Percentiles rank a stretch among this genome's conserved stretches.
Conservation (phyloP, 1,140 invertebrate species). For the Drosophila equinoxialis region DNA sequence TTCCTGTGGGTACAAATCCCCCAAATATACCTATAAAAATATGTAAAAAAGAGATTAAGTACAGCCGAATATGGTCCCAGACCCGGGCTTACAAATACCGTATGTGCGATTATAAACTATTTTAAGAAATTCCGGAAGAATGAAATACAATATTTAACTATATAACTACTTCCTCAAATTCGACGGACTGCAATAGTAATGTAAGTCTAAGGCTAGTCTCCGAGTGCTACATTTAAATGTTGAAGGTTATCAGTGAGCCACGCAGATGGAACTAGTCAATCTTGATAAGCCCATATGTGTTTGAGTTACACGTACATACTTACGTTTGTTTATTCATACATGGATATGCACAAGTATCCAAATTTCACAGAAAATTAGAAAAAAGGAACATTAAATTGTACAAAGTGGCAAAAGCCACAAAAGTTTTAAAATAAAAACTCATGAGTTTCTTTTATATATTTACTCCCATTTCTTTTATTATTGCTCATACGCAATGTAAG, state of each 20-base stretch:
- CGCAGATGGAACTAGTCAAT: no score
- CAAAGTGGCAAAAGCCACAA: background rate
- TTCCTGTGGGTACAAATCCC: no score
- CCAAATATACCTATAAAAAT: background rate
- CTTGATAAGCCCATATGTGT: no score
- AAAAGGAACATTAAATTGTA: background rate
- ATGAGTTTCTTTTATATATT: background rate
- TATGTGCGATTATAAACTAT: no score
- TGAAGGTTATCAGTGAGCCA: background rate
- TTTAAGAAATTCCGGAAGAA: no score
- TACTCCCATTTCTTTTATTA: background rate
- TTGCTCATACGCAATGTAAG: slow-evolving; percentile 36
- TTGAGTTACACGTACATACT: no score
- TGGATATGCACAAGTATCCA: background rate
- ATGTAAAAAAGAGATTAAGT: background rate
- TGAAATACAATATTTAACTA: no score
- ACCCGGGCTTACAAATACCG: no score
- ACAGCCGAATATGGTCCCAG: background rate
- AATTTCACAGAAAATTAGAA: background rate
- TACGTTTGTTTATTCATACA: no score
- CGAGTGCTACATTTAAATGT: background rate
- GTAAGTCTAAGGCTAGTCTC: background rate
- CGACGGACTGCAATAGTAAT: no score
- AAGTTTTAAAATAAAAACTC: background rate
- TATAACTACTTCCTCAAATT: no score